phyloP scores from a whole-genome alignment of 2,888 invertebrate species.

The Caenorhabditis zanzibari region DNA sequence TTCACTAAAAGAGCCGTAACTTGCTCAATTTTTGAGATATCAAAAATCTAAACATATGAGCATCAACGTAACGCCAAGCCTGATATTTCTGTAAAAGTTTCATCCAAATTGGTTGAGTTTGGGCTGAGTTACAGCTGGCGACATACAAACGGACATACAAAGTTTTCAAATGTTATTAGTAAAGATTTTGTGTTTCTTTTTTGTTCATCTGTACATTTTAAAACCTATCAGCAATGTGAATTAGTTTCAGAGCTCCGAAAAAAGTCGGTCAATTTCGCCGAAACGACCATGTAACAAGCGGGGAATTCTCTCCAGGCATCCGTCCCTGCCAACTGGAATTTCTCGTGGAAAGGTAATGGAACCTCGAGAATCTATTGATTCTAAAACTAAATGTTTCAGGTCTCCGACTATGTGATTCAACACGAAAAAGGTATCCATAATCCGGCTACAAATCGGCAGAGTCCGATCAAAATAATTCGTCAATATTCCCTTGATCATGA shows the following conservation, averaged over 20 bases:
- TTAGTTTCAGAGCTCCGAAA: slow-evolving; percentile 72
- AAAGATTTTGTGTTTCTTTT: slow-evolving; percentile 44
- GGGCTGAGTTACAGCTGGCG: too few species aligned
- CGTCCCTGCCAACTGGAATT: slow-evolving; percentile 70
- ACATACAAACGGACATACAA: too few species aligned
- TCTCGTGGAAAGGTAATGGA: slow-evolving; percentile 70
- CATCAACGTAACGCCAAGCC: too few species aligned
- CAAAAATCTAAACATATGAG: too few species aligned
- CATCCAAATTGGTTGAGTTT: too few species aligned
- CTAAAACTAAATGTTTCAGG: slow-evolving; percentile 50
- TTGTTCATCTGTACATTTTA: too few species aligned
- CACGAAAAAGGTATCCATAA: slow-evolving; percentile 80
- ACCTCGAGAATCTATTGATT: not conserved
- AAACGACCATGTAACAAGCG: slow-evolving; percentile 59
- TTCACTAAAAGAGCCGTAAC: too few species aligned
- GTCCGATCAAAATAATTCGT: slow-evolving; percentile 69
- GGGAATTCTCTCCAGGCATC: slow-evolving; percentile 64
- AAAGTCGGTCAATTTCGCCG: slow-evolving; percentile 77
- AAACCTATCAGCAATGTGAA: too few species aligned
- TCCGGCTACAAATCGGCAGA: slow-evolving; percentile 72
- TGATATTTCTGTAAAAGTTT: too few species aligned
- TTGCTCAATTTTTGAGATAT: too few species aligned
- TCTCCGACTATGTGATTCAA: slow-evolving; percentile 77
- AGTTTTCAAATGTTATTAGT: too few species aligned
- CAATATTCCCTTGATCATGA: slow-evolving; percentile 69